Conservation (phyloP, 23 tunicate species). For the Trididemnum nubilum region DNA sequence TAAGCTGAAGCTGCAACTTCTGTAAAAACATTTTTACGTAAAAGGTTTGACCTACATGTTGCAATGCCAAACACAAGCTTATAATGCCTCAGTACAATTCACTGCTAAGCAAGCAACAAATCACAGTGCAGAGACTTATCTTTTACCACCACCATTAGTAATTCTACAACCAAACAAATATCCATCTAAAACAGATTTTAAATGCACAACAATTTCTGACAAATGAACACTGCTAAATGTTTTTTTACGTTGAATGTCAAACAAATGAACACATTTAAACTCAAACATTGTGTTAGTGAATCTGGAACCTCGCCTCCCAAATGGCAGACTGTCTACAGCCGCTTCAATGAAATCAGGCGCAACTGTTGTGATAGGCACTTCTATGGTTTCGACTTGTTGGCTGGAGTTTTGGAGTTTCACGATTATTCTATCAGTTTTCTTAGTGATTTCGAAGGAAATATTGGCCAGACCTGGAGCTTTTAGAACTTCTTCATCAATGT, state of each 20-base stretch:
- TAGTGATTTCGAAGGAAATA: neutral
- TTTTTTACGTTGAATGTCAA: constrained; percentile 66
- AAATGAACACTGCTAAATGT: constrained; percentile 3
- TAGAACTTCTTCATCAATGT: constrained; percentile 16
- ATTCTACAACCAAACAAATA: constrained; percentile 19
- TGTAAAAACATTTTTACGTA: no score
- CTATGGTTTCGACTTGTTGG: neutral
- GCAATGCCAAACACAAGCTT: no score
- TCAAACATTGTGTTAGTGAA: constrained; percentile 32
- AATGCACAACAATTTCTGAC: constrained; percentile 49
- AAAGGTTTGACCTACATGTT: no score
- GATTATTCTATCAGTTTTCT: neutral
- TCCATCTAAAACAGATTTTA: constrained; percentile 24
- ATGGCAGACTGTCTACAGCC: neutral
- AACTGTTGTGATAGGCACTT: neutral
- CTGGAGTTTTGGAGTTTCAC: neutral
- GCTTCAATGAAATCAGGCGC: constrained; percentile 1
- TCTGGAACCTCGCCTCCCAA: constrained; percentile 16
- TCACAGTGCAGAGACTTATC: no score
- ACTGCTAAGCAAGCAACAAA: no score
- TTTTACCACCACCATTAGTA: no score
- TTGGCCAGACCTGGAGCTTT: constrained; percentile 17
- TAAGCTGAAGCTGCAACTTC: no score
- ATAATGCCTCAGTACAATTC: no score
- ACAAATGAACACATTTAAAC: constrained; percentile 57